phyloP scores from a whole-genome alignment of 2,797 vertebrate genomes.

The Anisognathus igniventris region DNA sequence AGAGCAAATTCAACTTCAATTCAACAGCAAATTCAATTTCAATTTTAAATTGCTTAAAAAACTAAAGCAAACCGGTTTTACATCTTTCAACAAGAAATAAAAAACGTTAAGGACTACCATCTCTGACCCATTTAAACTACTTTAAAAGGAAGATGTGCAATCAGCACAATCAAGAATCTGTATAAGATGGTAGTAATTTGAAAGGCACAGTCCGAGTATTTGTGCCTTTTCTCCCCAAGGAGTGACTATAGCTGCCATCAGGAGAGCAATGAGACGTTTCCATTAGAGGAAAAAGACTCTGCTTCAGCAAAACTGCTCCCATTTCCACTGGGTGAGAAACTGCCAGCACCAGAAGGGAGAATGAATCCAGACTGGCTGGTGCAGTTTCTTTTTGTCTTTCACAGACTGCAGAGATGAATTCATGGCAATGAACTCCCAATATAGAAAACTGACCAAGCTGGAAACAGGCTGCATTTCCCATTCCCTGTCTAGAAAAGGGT shows the following conservation, averaged over 20 bases:
- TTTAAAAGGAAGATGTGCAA: background rate
- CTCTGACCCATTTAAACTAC: background rate
- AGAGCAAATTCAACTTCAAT: background rate
- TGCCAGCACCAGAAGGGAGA: background rate
- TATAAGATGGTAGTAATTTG: rapidly evolving
- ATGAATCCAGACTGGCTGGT: background rate
- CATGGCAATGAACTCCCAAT: background rate
- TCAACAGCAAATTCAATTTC: background rate
- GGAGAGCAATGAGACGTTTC: rapidly evolving
- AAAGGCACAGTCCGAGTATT: background rate
- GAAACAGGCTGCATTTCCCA: background rate
- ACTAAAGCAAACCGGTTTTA: background rate
- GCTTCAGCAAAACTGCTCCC: background rate
- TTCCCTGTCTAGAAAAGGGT: background rate
- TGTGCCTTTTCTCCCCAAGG: background rate
- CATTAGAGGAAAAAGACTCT: background rate
- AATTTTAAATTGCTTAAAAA: background rate
- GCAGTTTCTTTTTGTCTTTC: background rate
- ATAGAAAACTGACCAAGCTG: background rate
- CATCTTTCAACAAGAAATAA: background rate
- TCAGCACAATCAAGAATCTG: background rate
- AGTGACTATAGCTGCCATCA: background rate
- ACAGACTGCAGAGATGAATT: background rate
- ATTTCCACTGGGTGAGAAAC: background rate
- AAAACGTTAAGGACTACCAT: background rate